These are phyloP conservation scores for Pristionchus mayeri DNA, from an alignment of 2,888 invertebrate genomes.

Conservation along the genomic window DNA sequence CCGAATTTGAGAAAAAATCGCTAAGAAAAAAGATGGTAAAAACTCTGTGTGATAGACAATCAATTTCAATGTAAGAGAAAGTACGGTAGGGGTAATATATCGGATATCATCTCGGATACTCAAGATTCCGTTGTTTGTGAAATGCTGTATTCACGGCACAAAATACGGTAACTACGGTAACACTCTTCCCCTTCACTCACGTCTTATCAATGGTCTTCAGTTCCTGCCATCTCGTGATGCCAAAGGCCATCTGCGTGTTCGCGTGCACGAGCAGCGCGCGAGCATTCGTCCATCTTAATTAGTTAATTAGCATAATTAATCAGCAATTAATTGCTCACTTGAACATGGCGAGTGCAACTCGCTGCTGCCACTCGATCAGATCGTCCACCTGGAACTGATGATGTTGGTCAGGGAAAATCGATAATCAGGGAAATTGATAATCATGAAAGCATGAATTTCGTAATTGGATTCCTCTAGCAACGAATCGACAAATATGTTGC, in stretches of 20 bases:
- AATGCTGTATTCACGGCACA: no score
- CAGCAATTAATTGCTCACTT: conserved; percentile 68
- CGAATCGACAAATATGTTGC: no score
- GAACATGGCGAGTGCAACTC: conserved; percentile 79
- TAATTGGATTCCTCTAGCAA: no score
- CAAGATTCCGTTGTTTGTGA: no score
- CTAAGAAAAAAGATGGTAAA: no score
- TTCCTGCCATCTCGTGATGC: conserved; percentile 79
- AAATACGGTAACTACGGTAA: no score
- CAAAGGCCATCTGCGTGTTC: conserved; percentile 78
- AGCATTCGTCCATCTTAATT: conserved; percentile 22
- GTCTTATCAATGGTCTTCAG: conserved; percentile 75
- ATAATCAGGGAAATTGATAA: background rate
- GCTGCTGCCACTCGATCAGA: conserved; percentile 78
- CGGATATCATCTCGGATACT: no score
- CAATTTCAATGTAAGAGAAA: no score
- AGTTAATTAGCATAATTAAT: background rate
- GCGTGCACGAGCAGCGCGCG: conserved; percentile 79
- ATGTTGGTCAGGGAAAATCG: background rate
- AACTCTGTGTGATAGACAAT: no score
- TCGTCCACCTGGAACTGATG: conserved; percentile 76
- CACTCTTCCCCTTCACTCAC: no score
- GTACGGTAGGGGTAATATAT: no score
- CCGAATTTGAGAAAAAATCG: no score
- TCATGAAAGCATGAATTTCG: background rate